A percentile compares a stretch with the other conserved stretches of the same genome.
These are phyloP conservation scores for Eugnorisma glareosa DNA, from an alignment of 2,888 invertebrate genomes.

Conservation along the genomic window DNA sequence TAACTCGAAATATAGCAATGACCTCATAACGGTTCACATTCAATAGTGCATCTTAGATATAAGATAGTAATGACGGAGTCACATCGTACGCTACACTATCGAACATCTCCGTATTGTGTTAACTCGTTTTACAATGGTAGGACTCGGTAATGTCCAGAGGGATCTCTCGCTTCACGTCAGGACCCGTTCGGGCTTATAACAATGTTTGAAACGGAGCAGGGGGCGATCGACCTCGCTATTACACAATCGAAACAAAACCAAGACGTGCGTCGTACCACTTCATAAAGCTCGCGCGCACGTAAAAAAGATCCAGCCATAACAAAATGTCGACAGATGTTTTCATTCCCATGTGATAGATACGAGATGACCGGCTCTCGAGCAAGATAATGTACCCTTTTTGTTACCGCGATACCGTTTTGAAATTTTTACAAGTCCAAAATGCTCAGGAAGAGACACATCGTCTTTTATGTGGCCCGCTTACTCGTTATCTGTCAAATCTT, in stretches of 20 bases:
- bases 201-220: conserved; percentile 78
- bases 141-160: conserved; percentile 75
- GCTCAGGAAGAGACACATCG: conserved; percentile 84
- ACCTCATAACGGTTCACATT: conserved; percentile 67
- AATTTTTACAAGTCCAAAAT: conserved; percentile 85
- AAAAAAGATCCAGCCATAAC: conserved; percentile 78
- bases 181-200: conserved; percentile 74
- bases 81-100: conserved; percentile 68
- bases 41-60: conserved; percentile 69
- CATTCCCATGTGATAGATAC: conserved; percentile 86
- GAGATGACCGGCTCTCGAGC: conserved; percentile 73
- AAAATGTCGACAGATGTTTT: conserved; percentile 88
- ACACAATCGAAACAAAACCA: conserved; percentile 81
- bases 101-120: conserved; percentile 68
- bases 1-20: conserved; percentile 38
- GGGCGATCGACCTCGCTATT: conserved; percentile 81
- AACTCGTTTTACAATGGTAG: conserved; percentile 73
- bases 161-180: conserved; percentile 70
- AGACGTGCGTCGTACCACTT: conserved; percentile 73
- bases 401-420: conserved; percentile 84
- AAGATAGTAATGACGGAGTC: conserved; percentile 61
- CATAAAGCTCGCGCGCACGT: conserved; percentile 80
- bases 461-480: conserved; percentile 87
- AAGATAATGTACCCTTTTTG: conserved; percentile 81
- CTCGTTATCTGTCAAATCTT: conserved; percentile 88